Evolutionary conservation across 2,888 invertebrate species (phyloP).

Genomic region (Perizoma affinitatum): DNA sequence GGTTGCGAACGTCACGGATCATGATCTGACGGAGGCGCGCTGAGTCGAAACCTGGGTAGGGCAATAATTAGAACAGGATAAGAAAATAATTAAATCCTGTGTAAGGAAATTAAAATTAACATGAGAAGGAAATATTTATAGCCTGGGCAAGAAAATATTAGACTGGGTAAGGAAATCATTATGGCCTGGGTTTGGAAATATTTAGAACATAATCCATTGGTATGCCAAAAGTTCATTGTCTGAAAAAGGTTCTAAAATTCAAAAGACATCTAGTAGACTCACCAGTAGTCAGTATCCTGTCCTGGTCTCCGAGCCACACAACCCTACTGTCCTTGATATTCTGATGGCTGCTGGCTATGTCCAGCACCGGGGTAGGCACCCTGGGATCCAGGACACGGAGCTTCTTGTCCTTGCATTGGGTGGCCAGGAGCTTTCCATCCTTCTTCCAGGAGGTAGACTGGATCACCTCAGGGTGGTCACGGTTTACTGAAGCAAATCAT

Average conservation of each 20-base stretch:
- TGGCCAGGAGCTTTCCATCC: constrained; percentile 91
- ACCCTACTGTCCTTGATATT: constrained; percentile 96
- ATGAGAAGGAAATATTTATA: too few species aligned
- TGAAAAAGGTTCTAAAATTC: too few species aligned
- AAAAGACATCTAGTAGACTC: not conserved
- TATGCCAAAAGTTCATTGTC: too few species aligned
- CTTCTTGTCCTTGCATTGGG: constrained; percentile 96
- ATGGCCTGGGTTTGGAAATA: too few species aligned
- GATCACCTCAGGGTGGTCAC: constrained; percentile 93
- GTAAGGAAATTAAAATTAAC: too few species aligned
- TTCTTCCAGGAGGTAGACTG: constrained; percentile 96
- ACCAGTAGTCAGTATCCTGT: constrained; percentile 92
- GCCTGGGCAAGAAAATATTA: too few species aligned
- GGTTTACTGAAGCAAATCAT: constrained; percentile 70
- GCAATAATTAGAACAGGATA: too few species aligned
- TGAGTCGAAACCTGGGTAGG: constrained; percentile 88
- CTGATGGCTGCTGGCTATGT: constrained; percentile 91
- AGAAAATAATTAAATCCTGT: too few species aligned
- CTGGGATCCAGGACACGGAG: constrained; percentile 94
- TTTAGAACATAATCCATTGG: too few species aligned
- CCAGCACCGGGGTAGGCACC: constrained; percentile 82
- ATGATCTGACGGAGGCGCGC: constrained; percentile 94
- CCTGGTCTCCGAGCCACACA: constrained; percentile 94
- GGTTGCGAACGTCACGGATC: constrained; percentile 93
- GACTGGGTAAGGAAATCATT: too few species aligned